Evolutionary conservation across 2,113 vertebrate species (phyloP), one percentile per base, ranked within the genome.

Genomic region (Vireo altiloquus): DNA sequence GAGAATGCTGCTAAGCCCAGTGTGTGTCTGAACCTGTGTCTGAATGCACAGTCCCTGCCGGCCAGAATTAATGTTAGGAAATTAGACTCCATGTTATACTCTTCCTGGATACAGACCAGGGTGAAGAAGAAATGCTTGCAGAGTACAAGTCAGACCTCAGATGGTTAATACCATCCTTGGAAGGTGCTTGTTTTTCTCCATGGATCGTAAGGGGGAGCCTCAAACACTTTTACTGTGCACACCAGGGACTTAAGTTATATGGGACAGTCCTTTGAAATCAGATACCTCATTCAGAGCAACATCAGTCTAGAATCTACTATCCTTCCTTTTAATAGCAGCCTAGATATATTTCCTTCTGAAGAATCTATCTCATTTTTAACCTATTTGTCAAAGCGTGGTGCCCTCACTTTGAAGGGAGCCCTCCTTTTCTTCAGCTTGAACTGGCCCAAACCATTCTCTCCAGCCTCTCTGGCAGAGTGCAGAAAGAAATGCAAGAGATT

Each of bases 21-120:
- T 9, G 12, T 49, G 15, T 61, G 46, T 49, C 54, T 63, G 49
- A 71, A 33, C 15, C 25, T 54, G 33, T 12, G 28, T 53, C 63
- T 50, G 56, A 75, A 50, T 44, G 16, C 33, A 46, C 25, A 35
- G 50, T 14, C 72, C 31, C 37, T 87, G 33, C 10, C 68, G 60
- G 50, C 42, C 18, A 24, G 39, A 83, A 81, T 63, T 77, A 2
- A 16, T n/a, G 54, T 69, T 13, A 64, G 27, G 23, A 87, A 47
- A 66, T 83, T 11, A n/a, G 47, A 35, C 35, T 56, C n/a, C 0
- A 0, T 52, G 49, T 86, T 0, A 0, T 54, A 19, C 14, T 83
- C 15, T 35, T 20, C 22, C 82, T 74, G 35, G 53, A 14, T 56
- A 42, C 0, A 15, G 63, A n/a, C 39, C 47, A 60, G 35, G 31